Evolutionary conservation across 1,140 invertebrate species (phyloP), one percentile per base, ranked within the genome.

Genomic region (Cotesia glomerata): DNA sequence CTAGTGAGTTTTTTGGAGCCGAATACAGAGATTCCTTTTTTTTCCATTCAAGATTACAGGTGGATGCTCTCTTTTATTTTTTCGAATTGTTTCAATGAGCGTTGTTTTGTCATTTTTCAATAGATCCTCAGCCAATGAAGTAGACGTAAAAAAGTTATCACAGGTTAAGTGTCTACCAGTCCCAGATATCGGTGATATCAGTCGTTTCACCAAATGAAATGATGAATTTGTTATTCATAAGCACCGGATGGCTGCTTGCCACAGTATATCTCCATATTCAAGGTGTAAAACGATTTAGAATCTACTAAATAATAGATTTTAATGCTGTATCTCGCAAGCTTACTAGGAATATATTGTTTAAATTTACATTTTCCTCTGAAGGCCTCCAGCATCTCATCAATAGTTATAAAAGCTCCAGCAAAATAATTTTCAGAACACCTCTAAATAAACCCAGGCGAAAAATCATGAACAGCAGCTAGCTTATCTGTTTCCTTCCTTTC

Each of bases 141-240:
- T 66, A 3, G 76, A 79, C 11, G 74, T 77, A 72, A 85, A 85
- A 77, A 78, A 84, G 72, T 84, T 85, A 72, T 85, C 82, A 71
- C 73, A 75, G 14, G 81, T 84, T 14, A 85, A 62, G 67, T 80
- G 79, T 39, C 80, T 69, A 35, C 78, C 77, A 11, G 75, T 76
- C 39, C 73, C 62, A 69, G 61, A 65, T 58, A 75, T 69, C 26
- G 78, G 72, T 36, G 75, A 32, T 8, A 58, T 52, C 26, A 82
- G 7, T 54, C 67, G 14, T 32, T 39, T 51, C 72, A 58, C 11
- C 7, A 69, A 69, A 56, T 56, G n/a, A 18, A 16, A 56, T 16
- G 54, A n/a, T 56, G 54, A 56, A 16, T 56, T 56, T 7, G 18
- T 16, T 14, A 7, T 1, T 18, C n/a, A 56, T 56, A 56, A 16